phyloP scores from a whole-genome alignment of 2,888 invertebrate genomes.

The Venustoraphidia nigricollis region DNA sequence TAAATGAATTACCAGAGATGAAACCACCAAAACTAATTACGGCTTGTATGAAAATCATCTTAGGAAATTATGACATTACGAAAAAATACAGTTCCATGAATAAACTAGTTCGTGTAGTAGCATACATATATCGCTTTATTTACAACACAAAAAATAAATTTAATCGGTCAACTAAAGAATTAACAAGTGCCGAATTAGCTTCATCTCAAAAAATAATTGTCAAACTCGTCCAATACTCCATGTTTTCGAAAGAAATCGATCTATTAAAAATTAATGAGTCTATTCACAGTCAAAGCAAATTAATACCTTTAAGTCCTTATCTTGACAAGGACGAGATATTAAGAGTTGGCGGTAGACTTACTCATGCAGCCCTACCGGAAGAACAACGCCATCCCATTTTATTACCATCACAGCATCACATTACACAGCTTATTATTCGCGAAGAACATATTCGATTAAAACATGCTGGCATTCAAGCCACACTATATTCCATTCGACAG shows the following conservation, averaged over 20 bases:
- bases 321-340: background rate
- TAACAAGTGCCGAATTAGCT: background rate
- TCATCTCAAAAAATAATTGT: background rate
- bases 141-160: background rate
- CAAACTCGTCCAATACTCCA: background rate
- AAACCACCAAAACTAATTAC: too few relatives aligned
- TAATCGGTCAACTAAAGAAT: background rate
- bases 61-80: too few relatives aligned
- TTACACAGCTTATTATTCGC: slow-evolving; percentile 6
- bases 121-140: too few relatives aligned
- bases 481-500: slow-evolving; percentile 11
- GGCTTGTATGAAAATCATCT: too few relatives aligned
- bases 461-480: slow-evolving; percentile 11
- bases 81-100: too few relatives aligned
- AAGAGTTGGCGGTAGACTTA: background rate
- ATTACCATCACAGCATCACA: background rate
- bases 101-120: too few relatives aligned
- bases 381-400: slow-evolving; percentile 1
- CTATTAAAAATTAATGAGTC: background rate
- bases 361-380: background rate
- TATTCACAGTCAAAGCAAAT: background rate
- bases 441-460: slow-evolving; percentile 8
- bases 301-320: background rate
- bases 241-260: background rate
- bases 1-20: too few relatives aligned